Evolutionary conservation across 1,140 invertebrate genomes (phyloP), one percentile per base, ranked within the genome.

Genomic region (Dendrolimus punctatus): DNA sequence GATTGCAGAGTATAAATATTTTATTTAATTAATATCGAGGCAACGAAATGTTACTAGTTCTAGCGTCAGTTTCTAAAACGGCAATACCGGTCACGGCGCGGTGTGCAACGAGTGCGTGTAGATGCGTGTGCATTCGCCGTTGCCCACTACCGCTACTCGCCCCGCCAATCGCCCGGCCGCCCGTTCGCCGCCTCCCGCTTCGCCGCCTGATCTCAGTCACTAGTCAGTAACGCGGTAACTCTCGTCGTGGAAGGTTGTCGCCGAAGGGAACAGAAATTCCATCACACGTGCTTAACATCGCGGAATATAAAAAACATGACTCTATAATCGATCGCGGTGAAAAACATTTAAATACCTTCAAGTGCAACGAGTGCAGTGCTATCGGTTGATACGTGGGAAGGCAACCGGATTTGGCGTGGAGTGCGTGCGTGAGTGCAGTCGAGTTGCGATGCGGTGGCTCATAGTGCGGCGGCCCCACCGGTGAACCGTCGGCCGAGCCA

Each of bases 271-370:
- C 8, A 5, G 37, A 45, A 46, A 53, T 8, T 51, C 45, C n/a
- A 5, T 47, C 50, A 45, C 75, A 78, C 75, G 75, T 78, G 75
- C 42, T 40, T n/a, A 36, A 53, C 39, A 8, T 51, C 46, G 10
- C 49, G 36, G 6, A 23, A 23, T 23, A 23, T 23, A 23, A 23
- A 23, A 23, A 23, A 23, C 23, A 23, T 3, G 23, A 23, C 23
- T 23, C 23, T 3, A 2, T 23, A 23, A 23, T 23, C 3, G 23
- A 23, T 23, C 23, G 23, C 23, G 23, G 23, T 23, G 23, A 23
- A 23, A 23, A 23, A 23, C 3, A 23, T 23, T 23, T 1, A 23
- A 23, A 23, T 23, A 23, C 23, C 23, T 23, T 23, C 23, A 23
- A 23, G 23, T 23, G 23, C 23, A 23, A 23, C 23, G 23, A 23